Conservation (phyloP, 2,113 vertebrate genomes). For the Steatornis caripensis region DNA sequence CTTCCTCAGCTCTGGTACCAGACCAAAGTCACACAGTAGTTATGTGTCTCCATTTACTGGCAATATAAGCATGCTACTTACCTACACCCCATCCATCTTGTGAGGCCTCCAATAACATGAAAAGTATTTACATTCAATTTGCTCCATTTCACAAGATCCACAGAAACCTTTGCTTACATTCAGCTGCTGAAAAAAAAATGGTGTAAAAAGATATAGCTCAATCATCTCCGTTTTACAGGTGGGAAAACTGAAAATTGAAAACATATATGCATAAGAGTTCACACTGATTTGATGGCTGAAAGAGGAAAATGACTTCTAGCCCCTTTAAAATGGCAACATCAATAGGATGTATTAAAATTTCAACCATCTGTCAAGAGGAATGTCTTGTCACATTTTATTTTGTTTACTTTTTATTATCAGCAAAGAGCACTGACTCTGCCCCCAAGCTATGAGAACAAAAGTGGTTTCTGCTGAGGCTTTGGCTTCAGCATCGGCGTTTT, state of each 20-base stretch:
- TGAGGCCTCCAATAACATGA: background rate
- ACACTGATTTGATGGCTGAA: background rate
- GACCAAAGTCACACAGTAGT: background rate
- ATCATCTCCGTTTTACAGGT: background rate
- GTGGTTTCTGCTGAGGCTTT: background rate
- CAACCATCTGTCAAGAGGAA: background rate
- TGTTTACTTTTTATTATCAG: slow-evolving; percentile 27
- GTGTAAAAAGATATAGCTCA: background rate
- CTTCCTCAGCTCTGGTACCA: background rate
- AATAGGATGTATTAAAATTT: background rate
- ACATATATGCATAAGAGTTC: background rate
- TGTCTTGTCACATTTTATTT: slow-evolving; percentile 20
- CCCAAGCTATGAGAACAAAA: background rate
- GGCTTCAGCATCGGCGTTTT: background rate
- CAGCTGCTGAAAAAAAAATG: background rate
- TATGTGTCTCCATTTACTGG: background rate
- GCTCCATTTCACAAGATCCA: background rate
- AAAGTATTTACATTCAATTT: background rate
- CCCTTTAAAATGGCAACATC: background rate
- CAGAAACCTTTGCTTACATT: background rate
- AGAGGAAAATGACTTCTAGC: background rate
- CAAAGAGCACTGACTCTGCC: background rate
- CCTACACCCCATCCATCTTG: background rate
- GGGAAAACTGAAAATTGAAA: background rate
- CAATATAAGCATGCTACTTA: background rate